Base-by-base conservation (phyloP, 1,140 invertebrate species). In the Eriocheir sinensis region DNA sequence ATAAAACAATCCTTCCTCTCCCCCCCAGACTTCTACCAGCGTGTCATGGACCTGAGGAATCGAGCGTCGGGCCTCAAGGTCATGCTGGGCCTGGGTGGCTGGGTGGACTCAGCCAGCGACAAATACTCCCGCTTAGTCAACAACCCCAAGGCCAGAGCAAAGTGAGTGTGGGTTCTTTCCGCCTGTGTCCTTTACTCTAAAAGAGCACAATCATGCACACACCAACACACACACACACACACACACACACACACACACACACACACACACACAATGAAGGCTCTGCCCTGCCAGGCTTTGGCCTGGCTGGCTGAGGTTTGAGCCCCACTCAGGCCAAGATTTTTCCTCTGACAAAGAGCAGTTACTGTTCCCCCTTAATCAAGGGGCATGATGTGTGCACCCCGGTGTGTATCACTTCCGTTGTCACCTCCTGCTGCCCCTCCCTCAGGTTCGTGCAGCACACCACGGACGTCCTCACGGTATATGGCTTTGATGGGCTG, bases 81-180 rank as follows among this genome's bases (percentile, higher is more conserved):
- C 0, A 95, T 99, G 1, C 96, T 99, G 30, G 98, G 98, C 3
- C 96, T 99, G 60, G 98, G 98, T n/a, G 98, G 98, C 0, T 99
- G 98, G 98, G 98, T 98, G 0, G 98, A 99, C 96, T 99, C 98
- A 6, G 97, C 97, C 2, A 98, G 98, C 0, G 98, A 98, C 96
- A 99, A 99, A 96, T 99, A 98, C 96, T 98, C 98, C 0, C 97
- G 98, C 86, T 96, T 98, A 27, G 98, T 98, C 0, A 97, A 97
- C 48, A 98, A 97, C 92, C 97, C 97, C 3, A 97, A 97, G 4
- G 96, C 97, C 30, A 94, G 17, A 97, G 98, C n/a, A 97, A 48
- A 72, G 97, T 81, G 98, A 97, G 94, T 93, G 36, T 9, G 27
- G 36, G 30, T n/a, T 83, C 80, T 17, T 83, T 9, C 30, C 12